Evolutionary conservation across 2,797 vertebrate species (phyloP), one percentile per base, ranked within the genome.

Genomic region (Coregonus sp.): DNA sequence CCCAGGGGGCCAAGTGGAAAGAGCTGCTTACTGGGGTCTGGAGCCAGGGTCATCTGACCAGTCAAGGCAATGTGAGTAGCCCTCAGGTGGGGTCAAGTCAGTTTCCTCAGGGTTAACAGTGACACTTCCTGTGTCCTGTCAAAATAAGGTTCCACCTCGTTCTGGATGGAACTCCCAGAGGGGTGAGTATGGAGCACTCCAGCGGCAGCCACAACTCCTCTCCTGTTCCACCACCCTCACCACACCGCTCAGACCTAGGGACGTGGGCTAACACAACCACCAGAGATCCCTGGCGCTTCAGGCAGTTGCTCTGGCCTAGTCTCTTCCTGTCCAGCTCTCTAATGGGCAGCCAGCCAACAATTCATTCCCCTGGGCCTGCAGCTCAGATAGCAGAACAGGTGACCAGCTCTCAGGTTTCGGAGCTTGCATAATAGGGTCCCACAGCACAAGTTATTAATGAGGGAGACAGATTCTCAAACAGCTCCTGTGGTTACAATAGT

Each of bases 361-460:
- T 59, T 74, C 76, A 75, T 67, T 86, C 87, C 51, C 47, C 87
- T 20, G 40, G 84, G 77, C 78, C 76, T 78, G 14, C 6, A 70
- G 86, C 88, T 94, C 90, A 86, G 86, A 89, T 92, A 89, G 87
- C 90, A 86, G 87, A 88, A 86, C 92, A 90, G 88, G 89, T 90
- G 88, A 87, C 86, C 75, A 74, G 74, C 79, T 91, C 90, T 94
- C 93, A 87, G 76, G 85, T 94, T 94, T 92, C 93, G 87, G 72
- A 74, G 72, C 78, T 84, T 85, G 78, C 83, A 84, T 89, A 83
- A 90, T 72, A 86, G 76, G 73, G 79, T 78, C 73, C 83, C 15
- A 56, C 78, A 67, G 77, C 88, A 88, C 85, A 82, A 81, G 81
- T 90, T 89, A 92, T 92, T 93, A 84, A 92, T 93, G 91, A 89